Conservation (phyloP, 1,140 invertebrate species). For the Archivesica marissinica region DNA sequence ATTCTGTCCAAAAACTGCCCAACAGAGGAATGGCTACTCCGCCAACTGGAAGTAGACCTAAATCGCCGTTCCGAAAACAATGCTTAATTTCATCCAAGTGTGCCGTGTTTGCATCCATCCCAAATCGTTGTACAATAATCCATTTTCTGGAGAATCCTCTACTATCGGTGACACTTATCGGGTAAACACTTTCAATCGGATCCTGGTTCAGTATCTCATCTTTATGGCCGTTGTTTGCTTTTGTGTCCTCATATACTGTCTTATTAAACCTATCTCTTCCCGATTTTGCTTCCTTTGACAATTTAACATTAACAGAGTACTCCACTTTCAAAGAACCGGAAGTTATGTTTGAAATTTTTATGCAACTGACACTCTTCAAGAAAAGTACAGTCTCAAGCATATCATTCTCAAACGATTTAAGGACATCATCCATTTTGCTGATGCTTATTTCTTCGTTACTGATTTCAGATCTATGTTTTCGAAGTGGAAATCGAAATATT, state of each 20-base stretch:
- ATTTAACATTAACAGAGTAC: background rate
- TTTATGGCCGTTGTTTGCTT: background rate
- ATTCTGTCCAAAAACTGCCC: background rate
- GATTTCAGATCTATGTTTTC: constrained; percentile 67
- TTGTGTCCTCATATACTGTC: background rate
- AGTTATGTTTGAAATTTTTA: background rate
- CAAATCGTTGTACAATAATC: constrained; percentile 14
- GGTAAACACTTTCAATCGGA: background rate
- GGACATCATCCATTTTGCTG: background rate
- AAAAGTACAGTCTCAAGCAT: background rate
- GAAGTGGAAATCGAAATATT: constrained; percentile 72
- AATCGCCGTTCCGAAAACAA: background rate
- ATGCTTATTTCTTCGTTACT: background rate
- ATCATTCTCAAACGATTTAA: background rate
- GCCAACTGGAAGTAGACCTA: background rate
- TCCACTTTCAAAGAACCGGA: background rate
- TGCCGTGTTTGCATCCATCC: constrained; percentile 16
- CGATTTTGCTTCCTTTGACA: background rate
- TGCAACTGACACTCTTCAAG: background rate
- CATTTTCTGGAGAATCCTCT: background rate
- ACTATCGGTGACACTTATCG: background rate
- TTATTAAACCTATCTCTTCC: background rate
- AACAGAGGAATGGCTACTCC: constrained; percentile 28
- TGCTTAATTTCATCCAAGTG: background rate
- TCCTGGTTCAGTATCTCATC: background rate